Base-by-base conservation (phyloP, 2,113 vertebrate genomes). In the Suricata suricatta region DNA sequence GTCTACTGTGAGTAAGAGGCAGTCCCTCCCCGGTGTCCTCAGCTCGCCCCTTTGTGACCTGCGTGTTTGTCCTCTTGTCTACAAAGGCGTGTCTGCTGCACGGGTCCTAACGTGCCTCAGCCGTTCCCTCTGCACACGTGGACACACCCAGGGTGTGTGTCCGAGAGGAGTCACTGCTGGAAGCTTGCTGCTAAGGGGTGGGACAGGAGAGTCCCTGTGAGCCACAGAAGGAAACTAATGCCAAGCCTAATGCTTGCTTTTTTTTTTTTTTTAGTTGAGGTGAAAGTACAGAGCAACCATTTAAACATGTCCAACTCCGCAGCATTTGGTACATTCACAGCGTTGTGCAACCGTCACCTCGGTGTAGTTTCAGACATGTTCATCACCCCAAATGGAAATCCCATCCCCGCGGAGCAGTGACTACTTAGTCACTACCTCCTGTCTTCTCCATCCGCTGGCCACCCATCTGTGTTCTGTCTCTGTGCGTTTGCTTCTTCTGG, bases 1-100 rank as follows among this genome's bases (percentile, higher is more conserved):
- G 99, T 99, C n/a, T 99, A 99, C 98, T 98, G 99, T 99, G 98
- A 97, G 99, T 99, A 97, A 96, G 96, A 57, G 72, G 93, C 33
- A 1, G 76, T 16, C 12, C 72, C 21, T 25, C 21, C 17, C 52
- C 50, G 0, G 0, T 25, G 7, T 4, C 72, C 54, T 17, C 60
- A 5, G 50, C 41, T 15, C 41, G 19, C 12, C 63, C 87, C 68
- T 64, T n/a, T 0, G 0, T 1, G 7, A 50, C 15, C 69, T 14
- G 11, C 5, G 0, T 19, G 33, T 54, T 10, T 13, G 27, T 19
- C 47, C 69, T 66, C 63, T 35, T 2, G 38, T 41, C 72, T 5
- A 0, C 44, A 72, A 63, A 76, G 52, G 11, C 47, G 0, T 29
- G 21, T n/a, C 15, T 16, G 14, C 41, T 44, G 19, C 5, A 0